phyloP scores from a whole-genome alignment of 2,797 vertebrate genomes.

The Sebastes vulpes region DNA sequence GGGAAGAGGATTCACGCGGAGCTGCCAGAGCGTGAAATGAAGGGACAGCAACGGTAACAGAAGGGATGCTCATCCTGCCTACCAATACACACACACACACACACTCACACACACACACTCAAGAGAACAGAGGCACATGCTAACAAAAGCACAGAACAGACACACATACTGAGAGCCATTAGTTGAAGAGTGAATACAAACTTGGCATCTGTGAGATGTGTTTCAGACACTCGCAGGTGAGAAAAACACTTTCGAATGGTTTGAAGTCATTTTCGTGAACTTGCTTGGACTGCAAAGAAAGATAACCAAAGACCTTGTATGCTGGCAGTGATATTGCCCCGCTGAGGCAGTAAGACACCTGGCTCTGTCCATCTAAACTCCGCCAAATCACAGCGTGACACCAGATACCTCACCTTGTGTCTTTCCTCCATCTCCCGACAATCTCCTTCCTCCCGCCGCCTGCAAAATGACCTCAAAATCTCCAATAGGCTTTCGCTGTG shows the following conservation, averaged over 20 bases:
- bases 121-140: conserved; percentile 45
- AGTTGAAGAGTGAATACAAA: conserved; percentile 51
- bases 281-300: conserved; percentile 52
- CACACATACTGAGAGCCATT: conserved; percentile 55
- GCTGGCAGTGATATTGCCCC: conserved; percentile 41
- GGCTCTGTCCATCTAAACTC: conserved; percentile 50
- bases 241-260: conserved; percentile 25
- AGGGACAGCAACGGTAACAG: conserved; percentile 83
- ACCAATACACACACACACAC: conserved; percentile 66
- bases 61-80: conserved; percentile 80
- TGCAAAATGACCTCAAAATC: conserved; percentile 82
- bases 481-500: conserved; percentile 60
- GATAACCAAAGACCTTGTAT: conserved; percentile 51
- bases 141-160: conserved; percentile 39
- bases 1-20: conserved; percentile 86
- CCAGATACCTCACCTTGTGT: conserved; percentile 44
- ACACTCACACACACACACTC: conserved; percentile 36
- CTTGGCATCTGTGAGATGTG: conserved; percentile 48
- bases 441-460: conserved; percentile 51
- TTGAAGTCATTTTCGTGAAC: conserved; percentile 38
- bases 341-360: conserved; percentile 41
- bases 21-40: conserved; percentile 88
- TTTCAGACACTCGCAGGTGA: conserved; percentile 28
- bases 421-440: conserved; percentile 44
- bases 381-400: conserved; percentile 69